Evolutionary conservation across 1,140 invertebrate species (phyloP).

Genomic region (Archivesica marissinica): DNA sequence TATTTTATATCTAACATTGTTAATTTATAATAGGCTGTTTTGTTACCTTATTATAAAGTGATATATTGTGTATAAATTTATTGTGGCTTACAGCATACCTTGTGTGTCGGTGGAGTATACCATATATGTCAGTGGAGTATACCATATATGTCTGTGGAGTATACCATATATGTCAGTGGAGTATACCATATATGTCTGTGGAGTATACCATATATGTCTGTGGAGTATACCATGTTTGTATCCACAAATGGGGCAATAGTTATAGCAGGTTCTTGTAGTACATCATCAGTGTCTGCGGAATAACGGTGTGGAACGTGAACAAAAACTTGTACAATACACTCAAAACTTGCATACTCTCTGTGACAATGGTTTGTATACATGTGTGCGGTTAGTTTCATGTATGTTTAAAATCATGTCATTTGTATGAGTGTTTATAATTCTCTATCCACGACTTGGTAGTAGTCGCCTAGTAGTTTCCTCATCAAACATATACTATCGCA

Average conservation of each 20-base stretch:
- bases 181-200: not conserved
- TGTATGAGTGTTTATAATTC: too few relatives aligned
- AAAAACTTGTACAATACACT: too few relatives aligned
- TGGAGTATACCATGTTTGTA: not conserved
- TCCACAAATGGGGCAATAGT: not conserved
- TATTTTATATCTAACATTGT: not conserved
- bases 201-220: not conserved
- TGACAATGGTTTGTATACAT: too few relatives aligned
- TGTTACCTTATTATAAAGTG: constrained; percentile 4
- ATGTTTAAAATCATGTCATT: too few relatives aligned
- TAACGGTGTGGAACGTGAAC: too few relatives aligned
- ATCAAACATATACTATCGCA: too few relatives aligned
- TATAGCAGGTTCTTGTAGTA: too few relatives aligned
- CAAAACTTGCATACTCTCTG: too few relatives aligned
- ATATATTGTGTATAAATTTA: constrained; percentile 2
- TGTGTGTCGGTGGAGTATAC: not conserved
- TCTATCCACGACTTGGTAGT: too few relatives aligned
- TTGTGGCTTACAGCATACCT: not conserved
- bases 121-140: not conserved
- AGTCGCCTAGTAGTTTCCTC: too few relatives aligned
- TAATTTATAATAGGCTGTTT: not conserved
- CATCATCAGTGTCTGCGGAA: too few relatives aligned
- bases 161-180: not conserved
- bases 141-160: not conserved
- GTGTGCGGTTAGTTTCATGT: too few relatives aligned